Conservation (phyloP, 2,797 vertebrate genomes). For the Chiroxiphia lanceolata region DNA sequence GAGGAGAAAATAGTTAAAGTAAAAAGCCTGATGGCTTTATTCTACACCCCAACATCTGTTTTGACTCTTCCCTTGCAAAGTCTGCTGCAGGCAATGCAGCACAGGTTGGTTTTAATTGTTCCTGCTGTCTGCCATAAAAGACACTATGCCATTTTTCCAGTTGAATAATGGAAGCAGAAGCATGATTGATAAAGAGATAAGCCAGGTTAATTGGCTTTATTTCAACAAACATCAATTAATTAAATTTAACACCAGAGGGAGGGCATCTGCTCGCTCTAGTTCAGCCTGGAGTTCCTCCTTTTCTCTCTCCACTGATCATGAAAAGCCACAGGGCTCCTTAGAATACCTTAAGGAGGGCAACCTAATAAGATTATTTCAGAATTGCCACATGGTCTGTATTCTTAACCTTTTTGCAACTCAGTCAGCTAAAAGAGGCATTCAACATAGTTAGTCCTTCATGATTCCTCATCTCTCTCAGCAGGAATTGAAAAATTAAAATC, state of each 20-base stretch:
- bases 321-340: neutral
- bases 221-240: conserved; percentile 68
- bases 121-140: conserved; percentile 42
- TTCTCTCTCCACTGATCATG: neutral
- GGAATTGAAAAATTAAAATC: neutral
- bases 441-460: neutral
- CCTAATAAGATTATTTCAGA: neutral
- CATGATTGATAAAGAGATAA: conserved; percentile 61
- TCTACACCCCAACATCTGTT: neutral
- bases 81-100: neutral
- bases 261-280: conserved; percentile 25
- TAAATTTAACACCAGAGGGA: conserved; percentile 55
- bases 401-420: neutral
- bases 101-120: conserved; percentile 43
- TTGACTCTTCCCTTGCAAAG: neutral
- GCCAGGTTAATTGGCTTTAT: conserved; percentile 62
- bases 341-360: neutral
- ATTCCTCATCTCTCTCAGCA: neutral
- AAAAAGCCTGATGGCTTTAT: neutral
- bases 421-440: neutral
- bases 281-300: neutral
- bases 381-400: neutral
- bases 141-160: conserved; percentile 21
- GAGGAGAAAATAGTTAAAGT: neutral
- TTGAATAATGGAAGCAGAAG: conserved; percentile 35